Base-by-base conservation (phyloP, 2,888 invertebrate species). In the Anticlea derivata region DNA sequence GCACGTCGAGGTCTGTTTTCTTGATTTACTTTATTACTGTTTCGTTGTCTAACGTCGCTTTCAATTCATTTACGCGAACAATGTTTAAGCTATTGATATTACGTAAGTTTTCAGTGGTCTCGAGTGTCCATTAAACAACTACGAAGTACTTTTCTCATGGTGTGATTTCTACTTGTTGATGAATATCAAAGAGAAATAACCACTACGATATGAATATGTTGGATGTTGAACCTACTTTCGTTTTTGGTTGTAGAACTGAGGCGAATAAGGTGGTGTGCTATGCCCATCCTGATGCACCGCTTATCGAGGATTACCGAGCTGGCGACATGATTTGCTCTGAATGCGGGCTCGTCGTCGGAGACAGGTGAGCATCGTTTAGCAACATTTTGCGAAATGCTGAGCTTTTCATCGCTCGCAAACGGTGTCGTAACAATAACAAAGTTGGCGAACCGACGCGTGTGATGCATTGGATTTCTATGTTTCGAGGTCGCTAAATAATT, bases 291-390 rank as follows among this genome's bases (percentile, higher is more conserved):
- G 98, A 98, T 80, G 97, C 98, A 8, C 94, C 96, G 37, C 93
- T 99, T 41, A 97, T 99, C 69, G 99, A 99, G 86, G 99, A 99
- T 85, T 98, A 99, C 83, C 93, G 99, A 73, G 98, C 98, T 58
- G 99, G 99, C 24, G 99, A 99, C 91, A 97, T 98, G 93, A 98
- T 99, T 72, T 99, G 99, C 83, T 97, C 99, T 20, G 98, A 98
- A 91, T 99, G 99, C 92, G 99, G 99, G n/a, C 93, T 99, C 51
- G 99, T 99, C 39, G 99, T 99, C 13, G 99, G 99, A 7, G 99
- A 99, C 90, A 94, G 98, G 97, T 97, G 91, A 80, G 57, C 56
- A 58, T 60, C 63, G 68, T 75, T 72, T 70, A 61, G 68, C 67
- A 77, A 77, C 65, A 61, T 78, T 51, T 75, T 78, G 63, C 75